Base-by-base conservation (phyloP, 1,140 invertebrate genomes). In the Diorhabda carinulata region DNA sequence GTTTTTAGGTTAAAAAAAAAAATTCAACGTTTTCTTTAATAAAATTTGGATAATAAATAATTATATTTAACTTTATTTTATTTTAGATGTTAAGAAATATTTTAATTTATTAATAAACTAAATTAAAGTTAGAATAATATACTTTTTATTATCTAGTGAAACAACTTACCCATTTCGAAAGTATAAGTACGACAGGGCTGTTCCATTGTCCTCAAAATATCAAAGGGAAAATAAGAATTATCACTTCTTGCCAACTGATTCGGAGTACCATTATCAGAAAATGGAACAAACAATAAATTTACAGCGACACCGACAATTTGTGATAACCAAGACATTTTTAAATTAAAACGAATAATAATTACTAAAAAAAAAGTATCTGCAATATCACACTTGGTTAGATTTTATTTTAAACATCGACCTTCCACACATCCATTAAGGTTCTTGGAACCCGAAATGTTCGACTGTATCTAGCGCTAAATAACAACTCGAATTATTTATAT, bases 311-410 rank as follows among this genome's bases (percentile, higher is more conserved):
- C 65, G 7, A 73, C 42, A 8, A 73, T 57, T 62, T 68, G 64
- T 42, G 69, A 60, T 7, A 73, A n/a, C 52, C 70, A 64, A 64
- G 67, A 70, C 72, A 73, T 73, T 43, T 62, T 68, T 8, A 9
- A 52, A 8, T 52, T 4, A 25, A 25, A 25, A 25, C 25, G 25
- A 25, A 25, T 25, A 25, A 25, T 25, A 25, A 25, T 25, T 25
- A 25, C 25, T 25, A 25, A 25, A 25, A 25, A 25, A 25, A 25
- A 25, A 25, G 25, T 25, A 25, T 25, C 25, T 25, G 25, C 25
- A 25, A 25, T 25, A 25, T 25, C 25, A 25, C 25, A 25, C 25
- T 25, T 25, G 25, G 25, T 25, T 25, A 25, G 25, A 25, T 25
- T 25, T 25, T 25, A 25, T 25, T 25, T 25, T 25, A 25, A 25